Conservation (phyloP, 2,113 vertebrate species). For the Aptenodytes patagonicus region DNA sequence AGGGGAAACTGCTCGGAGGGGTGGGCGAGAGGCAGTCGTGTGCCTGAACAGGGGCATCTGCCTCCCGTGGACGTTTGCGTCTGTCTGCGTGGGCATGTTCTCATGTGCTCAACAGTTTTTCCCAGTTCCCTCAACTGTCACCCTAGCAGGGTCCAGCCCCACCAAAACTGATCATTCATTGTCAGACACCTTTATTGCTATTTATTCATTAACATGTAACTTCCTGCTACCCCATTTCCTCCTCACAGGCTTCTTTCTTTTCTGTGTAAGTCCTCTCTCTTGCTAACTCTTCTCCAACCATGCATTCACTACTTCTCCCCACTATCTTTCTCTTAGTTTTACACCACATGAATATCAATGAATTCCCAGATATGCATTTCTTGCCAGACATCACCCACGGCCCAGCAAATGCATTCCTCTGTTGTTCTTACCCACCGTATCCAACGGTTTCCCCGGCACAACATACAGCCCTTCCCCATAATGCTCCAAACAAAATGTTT, state of each 20-base stretch:
- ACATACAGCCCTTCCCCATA: neutral
- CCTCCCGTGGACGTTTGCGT: neutral
- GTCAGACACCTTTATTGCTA: neutral
- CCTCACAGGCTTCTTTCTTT: neutral
- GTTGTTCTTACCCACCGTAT: neutral
- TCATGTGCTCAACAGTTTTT: neutral
- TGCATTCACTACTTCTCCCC: neutral
- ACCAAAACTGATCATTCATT: neutral
- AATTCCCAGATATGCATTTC: neutral
- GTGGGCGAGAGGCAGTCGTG: accelerated
- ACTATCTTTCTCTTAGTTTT: neutral
- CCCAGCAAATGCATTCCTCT: neutral
- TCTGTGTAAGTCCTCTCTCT: neutral
- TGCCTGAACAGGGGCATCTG: neutral
- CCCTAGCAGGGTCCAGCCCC: neutral
- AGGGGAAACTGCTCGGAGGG: neutral
- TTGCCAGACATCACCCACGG: neutral
- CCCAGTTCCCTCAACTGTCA: neutral
- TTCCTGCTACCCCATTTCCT: neutral
- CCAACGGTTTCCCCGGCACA: neutral
- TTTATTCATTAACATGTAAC: neutral
- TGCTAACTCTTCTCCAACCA: neutral
- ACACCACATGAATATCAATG: neutral
- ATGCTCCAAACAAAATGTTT: neutral
- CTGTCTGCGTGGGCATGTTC: neutral